A percentile compares a stretch with the other conserved stretches of the same genome.
These are phyloP conservation scores for Argyra leucocephala DNA, from an alignment of 2,888 invertebrate genomes.

Conservation along the genomic window DNA sequence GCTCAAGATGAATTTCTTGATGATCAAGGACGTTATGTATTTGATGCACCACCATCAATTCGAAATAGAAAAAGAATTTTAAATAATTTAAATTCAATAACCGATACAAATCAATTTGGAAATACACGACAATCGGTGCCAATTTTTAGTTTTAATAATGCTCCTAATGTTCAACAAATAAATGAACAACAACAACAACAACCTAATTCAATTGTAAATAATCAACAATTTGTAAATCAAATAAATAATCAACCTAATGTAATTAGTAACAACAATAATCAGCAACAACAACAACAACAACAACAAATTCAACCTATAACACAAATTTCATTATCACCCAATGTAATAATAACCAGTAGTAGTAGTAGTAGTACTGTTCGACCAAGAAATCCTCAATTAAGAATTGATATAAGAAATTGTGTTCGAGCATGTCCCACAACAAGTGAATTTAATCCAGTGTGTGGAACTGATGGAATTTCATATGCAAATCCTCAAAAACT, in stretches of 20 bases:
- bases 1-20: neutral
- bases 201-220: no score
- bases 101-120: neutral
- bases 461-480: slow-evolving; percentile 20
- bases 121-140: neutral
- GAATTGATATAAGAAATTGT: neutral
- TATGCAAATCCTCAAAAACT: slow-evolving; percentile 22
- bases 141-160: no score
- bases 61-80: neutral
- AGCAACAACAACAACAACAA: neutral
- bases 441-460: slow-evolving; percentile 25
- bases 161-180: no score
- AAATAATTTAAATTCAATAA: neutral
- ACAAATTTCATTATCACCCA: neutral
- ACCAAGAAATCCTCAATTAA: neutral
- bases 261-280: neutral
- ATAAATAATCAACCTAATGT: neutral
- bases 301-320: neutral
- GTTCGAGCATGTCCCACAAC: slow-evolving; percentile 20
- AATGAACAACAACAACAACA: neutral
- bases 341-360: neutral
- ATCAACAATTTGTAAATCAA: no score
- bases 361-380: no score
- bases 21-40: neutral
- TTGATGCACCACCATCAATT: neutral